A percentile compares a stretch with the other conserved stretches of the same genome.
These are phyloP conservation scores for Struthidea cinerea DNA, from an alignment of 2,113 vertebrate genomes.

Conservation along the genomic window DNA sequence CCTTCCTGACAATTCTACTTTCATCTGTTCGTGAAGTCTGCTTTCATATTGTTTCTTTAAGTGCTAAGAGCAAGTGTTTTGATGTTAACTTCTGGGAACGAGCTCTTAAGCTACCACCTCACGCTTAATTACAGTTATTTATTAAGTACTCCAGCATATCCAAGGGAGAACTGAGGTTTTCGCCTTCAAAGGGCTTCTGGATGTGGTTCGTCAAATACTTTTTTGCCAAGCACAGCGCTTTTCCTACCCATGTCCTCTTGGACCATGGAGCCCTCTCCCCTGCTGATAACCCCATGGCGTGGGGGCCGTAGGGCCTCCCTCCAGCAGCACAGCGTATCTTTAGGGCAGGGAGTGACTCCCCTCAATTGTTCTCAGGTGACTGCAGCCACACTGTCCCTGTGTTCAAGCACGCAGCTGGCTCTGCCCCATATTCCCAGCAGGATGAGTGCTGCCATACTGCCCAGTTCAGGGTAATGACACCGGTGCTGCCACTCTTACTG, in stretches of 20 bases:
- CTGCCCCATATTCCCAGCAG: background rate
- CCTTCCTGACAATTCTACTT: background rate
- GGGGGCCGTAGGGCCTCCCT: background rate
- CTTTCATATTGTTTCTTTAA: constrained; percentile 10
- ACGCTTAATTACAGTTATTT: constrained; percentile 47
- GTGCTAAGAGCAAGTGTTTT: constrained; percentile 55
- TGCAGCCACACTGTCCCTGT: background rate
- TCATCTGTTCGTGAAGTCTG: background rate
- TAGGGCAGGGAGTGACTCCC: background rate
- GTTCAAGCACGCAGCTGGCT: background rate
- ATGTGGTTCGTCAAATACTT: background rate
- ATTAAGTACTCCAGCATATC: constrained; percentile 3
- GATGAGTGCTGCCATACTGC: background rate
- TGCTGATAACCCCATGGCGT: rapidly evolving
- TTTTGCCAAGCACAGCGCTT: background rate
- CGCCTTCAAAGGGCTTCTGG: constrained; percentile 16
- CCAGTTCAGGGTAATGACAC: background rate
- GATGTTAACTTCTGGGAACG: constrained; percentile 52
- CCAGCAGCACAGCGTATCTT: background rate
- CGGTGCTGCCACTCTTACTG: background rate
- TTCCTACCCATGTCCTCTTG: rapidly evolving
- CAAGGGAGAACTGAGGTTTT: background rate
- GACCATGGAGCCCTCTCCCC: background rate
- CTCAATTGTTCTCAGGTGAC: background rate
- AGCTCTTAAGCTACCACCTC: constrained; percentile 50